These are phyloP conservation scores for Heterotilapia buettikoferi DNA, from an alignment of 2,113 vertebrate genomes.

Conservation along the genomic window DNA sequence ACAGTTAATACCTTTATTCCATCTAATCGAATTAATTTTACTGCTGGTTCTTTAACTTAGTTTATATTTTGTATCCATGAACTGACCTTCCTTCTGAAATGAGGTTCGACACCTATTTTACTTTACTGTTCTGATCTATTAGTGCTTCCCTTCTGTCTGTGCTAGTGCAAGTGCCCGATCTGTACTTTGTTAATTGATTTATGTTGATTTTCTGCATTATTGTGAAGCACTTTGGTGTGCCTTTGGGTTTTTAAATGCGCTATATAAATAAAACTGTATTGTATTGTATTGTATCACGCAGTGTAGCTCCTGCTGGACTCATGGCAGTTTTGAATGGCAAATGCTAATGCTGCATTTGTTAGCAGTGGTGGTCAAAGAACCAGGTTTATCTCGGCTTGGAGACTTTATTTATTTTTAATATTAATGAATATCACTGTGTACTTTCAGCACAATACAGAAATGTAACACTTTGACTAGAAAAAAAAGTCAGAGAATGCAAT, in stretches of 20 bases:
- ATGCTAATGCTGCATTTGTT: rapidly evolving
- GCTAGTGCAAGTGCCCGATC: not conserved
- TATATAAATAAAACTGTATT: not conserved
- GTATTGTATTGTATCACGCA: not conserved
- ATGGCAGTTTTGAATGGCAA: not conserved
- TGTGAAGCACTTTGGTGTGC: not conserved
- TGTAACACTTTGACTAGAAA: not conserved
- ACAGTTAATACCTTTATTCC: not conserved
- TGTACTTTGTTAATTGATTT: not conserved
- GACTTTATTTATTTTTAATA: not conserved
- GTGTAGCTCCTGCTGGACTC: not conserved
- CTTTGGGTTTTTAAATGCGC: not conserved
- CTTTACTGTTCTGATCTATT: not conserved
- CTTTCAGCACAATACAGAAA: too few relatives aligned
- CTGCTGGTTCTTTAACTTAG: not conserved
- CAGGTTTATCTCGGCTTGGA: not conserved
- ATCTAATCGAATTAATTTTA: not conserved
- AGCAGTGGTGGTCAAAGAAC: not conserved
- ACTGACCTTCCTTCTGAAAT: not conserved
- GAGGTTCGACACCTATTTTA: not conserved
- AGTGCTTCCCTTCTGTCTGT: not conserved
- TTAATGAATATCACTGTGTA: not conserved
- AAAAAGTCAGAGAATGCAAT: not conserved
- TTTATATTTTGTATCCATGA: not conserved
- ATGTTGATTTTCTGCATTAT: not conserved